These are phyloP conservation scores for Otolemur crassicaudatus DNA, from an alignment of 2,797 vertebrate genomes.

Conservation along the genomic window DNA sequence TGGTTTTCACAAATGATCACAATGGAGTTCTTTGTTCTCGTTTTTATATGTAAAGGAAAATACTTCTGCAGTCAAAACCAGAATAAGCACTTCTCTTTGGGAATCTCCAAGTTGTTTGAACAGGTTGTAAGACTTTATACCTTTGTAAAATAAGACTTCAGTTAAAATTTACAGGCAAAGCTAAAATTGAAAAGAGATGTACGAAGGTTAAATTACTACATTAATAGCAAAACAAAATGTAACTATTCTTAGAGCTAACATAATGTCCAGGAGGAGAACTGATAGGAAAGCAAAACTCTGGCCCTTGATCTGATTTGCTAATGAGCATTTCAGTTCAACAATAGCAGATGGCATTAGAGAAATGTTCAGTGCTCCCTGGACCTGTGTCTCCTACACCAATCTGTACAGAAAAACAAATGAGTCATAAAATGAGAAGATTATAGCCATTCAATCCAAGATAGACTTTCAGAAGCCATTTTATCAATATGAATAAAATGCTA, in stretches of 20 bases:
- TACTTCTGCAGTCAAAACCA: not conserved
- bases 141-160: not conserved
- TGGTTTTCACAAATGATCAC: slow-evolving; percentile 7
- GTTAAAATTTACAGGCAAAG: slow-evolving; percentile 10
- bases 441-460: not conserved
- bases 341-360: not conserved
- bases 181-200: not conserved
- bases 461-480: slow-evolving; percentile 30
- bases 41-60: not conserved
- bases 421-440: slow-evolving; percentile 40
- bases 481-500: not conserved
- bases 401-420: not conserved
- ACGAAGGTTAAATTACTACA: not conserved
- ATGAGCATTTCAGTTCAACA: not conserved
- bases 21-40: not conserved
- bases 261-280: not conserved
- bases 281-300: not conserved
- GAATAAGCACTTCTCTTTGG: not conserved
- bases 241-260: not conserved
- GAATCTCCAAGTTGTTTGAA: not conserved
- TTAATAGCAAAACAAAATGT: not conserved
- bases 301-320: not conserved
- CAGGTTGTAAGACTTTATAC: not conserved
- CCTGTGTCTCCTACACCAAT: not conserved
- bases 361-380: not conserved